Evolutionary conservation across 2,797 vertebrate genomes (phyloP), one percentile per base, ranked within the genome.

Genomic region (Sebastes nivosus): DNA sequence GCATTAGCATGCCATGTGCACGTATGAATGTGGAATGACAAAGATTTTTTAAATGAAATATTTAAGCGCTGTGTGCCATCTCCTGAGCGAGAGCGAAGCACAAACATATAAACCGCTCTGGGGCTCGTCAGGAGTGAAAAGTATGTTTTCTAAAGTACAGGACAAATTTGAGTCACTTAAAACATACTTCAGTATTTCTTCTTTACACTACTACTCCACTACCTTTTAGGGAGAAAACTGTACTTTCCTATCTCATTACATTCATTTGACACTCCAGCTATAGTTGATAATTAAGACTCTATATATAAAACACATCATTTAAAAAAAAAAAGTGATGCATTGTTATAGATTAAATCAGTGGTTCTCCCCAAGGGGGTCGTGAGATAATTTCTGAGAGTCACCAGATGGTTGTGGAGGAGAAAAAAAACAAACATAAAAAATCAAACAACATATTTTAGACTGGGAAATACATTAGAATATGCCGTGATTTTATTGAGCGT

Each of bases 11-110:
- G 82, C 73, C 78, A 73, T 61, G 86, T 76, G 84, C 54, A 67
- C 74, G 13, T 63, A 67, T 85, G 88, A 89, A 92, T 89, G 87
- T 38, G 54, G 84, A 92, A 92, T 76, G 78, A 91, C 84, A 81
- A 83, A 80, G 87, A 88, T 87, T 88, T 88, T 60, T 58, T 4
- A 67, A 38, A 92, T 93, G n/a, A 93, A 93, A 93, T 93, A 94
- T 94, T 93, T 67, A 94, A 60, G 27, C 68, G 60, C 85, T 73
- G 60, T 32, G 89, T 69, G 90, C 63, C 72, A 20, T 72, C 82
- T 90, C 76, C 74, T 75, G 86, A 87, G 87, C 58, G 20, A 83
- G 74, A 71, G 69, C n/a, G 22, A 84, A 79, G 78, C 38, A 4
- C 75, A 82, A 73, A 88, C 83, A 73, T 46, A 70, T 52, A 50